Percentiles rank a stretch among this genome's conserved stretches.
These are phyloP conservation scores for Idaea biselata DNA, from an alignment of 2,888 invertebrate species.

Conservation along the genomic window DNA sequence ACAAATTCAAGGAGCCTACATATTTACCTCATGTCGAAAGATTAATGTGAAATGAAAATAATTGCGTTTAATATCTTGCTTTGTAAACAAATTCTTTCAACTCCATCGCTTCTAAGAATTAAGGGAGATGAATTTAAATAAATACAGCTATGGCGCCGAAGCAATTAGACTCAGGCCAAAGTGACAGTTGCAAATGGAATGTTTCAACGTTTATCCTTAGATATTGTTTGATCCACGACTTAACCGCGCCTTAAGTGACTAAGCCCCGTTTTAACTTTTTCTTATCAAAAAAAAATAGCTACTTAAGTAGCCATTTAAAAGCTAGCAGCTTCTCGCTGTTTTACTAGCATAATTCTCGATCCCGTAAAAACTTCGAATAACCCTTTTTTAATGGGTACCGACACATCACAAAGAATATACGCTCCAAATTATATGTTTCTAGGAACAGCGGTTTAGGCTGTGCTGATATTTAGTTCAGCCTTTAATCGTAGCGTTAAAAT, in stretches of 20 bases:
- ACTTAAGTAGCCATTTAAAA: neutral
- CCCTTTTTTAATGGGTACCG: too few relatives aligned
- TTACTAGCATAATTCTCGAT: too few relatives aligned
- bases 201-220: constrained; percentile 8
- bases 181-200: constrained; percentile 28
- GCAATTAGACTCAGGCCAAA: constrained; percentile 46
- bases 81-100: constrained; percentile 52
- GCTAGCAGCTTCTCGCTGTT: too few relatives aligned
- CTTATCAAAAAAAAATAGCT: neutral
- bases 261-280: neutral
- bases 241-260: neutral
- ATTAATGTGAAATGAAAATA: neutral
- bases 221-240: constrained; percentile 8
- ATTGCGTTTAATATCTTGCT: constrained; percentile 66
- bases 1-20: neutral
- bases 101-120: constrained; percentile 2
- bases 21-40: neutral
- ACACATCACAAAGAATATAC: too few relatives aligned
- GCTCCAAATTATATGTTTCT: too few relatives aligned
- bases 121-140: constrained; percentile 37
- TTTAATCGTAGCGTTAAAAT: too few relatives aligned
- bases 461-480: too few relatives aligned
- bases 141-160: constrained; percentile 43
- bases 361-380: too few relatives aligned
- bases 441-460: too few relatives aligned